These are phyloP conservation scores for Aphrocallistes beatrix DNA, from an alignment of 37 sponge, comb jelly and placozoan genomes.

Conservation along the genomic window DNA sequence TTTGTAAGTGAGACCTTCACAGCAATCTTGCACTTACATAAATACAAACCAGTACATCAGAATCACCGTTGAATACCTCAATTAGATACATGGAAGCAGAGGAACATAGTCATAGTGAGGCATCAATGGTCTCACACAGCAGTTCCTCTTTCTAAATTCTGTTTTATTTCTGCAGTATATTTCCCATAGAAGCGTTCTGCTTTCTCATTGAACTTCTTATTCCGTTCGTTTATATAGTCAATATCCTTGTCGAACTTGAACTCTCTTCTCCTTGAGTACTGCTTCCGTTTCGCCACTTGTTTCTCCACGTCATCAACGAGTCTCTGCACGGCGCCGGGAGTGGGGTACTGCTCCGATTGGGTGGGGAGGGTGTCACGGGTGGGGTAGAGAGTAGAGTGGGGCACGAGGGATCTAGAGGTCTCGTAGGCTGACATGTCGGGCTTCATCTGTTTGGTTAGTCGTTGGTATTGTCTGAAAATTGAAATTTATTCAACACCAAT, in stretches of 20 bases:
- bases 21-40: no score
- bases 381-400: constrained; percentile 60
- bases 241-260: constrained; percentile 71
- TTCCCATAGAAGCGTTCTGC: constrained; percentile 85
- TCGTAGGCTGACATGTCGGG: constrained; percentile 64
- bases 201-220: constrained; percentile 92
- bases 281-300: constrained; percentile 64
- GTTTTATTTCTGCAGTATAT: constrained; percentile 91
- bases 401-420: constrained; percentile 19
- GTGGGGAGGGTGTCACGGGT: constrained; percentile 43
- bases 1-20: no score
- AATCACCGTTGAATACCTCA: not conserved
- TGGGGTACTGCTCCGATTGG: constrained; percentile 32
- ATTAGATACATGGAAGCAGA: not conserved
- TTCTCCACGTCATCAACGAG: constrained; percentile 84
- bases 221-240: constrained; percentile 95
- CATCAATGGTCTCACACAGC: constrained; percentile 50
- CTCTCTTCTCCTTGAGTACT: constrained; percentile 74
- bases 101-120: not conserved
- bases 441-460: constrained; percentile 66
- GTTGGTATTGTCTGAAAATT: constrained; percentile 71
- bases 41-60: no score
- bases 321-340: constrained; percentile 61
- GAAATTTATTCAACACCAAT: no score
- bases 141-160: constrained; percentile 97